Evolutionary conservation across 37 sponge, comb jelly and placozoan species (phyloP), one percentile per base, ranked within the genome.

Genomic region (Petrosia ficiformis): DNA sequence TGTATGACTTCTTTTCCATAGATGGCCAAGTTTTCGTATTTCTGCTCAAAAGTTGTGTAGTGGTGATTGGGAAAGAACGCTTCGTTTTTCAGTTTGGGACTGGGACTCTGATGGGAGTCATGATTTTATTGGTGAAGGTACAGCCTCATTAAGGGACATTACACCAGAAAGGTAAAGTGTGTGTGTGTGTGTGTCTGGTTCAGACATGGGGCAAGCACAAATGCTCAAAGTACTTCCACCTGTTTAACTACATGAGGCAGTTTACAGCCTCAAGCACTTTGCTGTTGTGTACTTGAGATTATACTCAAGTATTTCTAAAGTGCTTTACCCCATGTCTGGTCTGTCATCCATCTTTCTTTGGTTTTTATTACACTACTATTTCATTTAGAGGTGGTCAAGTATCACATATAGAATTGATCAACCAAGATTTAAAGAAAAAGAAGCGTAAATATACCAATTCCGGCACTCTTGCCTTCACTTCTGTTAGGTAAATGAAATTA

Each of bases 91-190:
- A 26, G 84, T 91, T 4, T 95, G 79, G 77, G 96, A 95, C 78
- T 95, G 96, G 96, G 86, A 95, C 83, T 84, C 57, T 44, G 84
- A 86, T 54, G 93, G 93, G 0, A 71, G 67, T 32, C 87, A 89
- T 71, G 90, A 94, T 59, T 76, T 86, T 54, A 94, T 94, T 59
- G 94, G 94, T 6, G 40, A 57, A 24, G 63, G 68, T 39, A 76
- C 76, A 2, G 71, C 72, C 25, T 74, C 84, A 33, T 76, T 94
- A 33, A 74, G 59, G 36, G 94, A 94, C 42, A 79, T 94, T 10
- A 59, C 70, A 38, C 78, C 79, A 32, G 85, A 90, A 67, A 90
- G 78, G 90, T 89, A 16, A n/a, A n/a, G n/a, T n/a, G n/a, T 32
- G 59, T 67, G 29, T 56, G 37, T 19, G 10, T 16, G 54, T 48